A percentile compares a stretch with the other conserved stretches of the same genome.
phyloP scores from a whole-genome alignment of 2,797 vertebrate species.

The Malurus leucopterus region DNA sequence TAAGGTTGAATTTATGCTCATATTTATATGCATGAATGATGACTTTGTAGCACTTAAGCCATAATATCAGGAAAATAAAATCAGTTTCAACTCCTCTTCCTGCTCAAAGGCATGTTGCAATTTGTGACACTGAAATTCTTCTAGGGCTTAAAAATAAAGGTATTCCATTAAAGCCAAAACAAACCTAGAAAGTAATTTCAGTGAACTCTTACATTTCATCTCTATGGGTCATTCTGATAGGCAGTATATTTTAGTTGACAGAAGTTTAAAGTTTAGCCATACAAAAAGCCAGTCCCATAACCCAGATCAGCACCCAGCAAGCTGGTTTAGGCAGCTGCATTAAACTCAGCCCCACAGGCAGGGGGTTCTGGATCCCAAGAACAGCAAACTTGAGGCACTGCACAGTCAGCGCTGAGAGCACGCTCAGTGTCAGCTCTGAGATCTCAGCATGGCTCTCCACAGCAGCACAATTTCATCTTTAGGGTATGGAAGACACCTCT shows the following conservation, averaged over 20 bases:
- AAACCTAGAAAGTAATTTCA: neutral
- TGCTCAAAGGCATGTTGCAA: slow-evolving; percentile 13
- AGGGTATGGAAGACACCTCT: neutral
- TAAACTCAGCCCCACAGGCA: fast-evolving
- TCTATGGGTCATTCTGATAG: neutral
- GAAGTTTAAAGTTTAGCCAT: neutral
- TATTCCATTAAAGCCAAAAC: slow-evolving; percentile 5
- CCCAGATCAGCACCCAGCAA: neutral
- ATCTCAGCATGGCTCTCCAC: neutral
- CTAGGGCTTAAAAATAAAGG: neutral
- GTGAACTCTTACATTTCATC: neutral
- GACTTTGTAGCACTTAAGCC: slow-evolving; percentile 35
- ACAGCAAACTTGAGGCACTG: neutral
- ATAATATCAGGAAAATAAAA: slow-evolving; percentile 25
- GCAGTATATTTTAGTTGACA: neutral
- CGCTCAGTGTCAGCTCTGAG: neutral
- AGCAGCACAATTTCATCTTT: neutral
- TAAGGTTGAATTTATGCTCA: neutral
- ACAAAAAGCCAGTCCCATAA: neutral
- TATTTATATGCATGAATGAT: neutral
- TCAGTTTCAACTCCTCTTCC: slow-evolving; percentile 40
- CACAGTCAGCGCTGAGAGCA: neutral
- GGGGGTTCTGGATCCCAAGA: neutral
- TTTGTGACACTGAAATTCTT: slow-evolving; percentile 7
- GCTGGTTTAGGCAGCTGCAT: fast-evolving